A percentile compares a stretch with the other conserved stretches of the same genome.
Conservation (phyloP, 2,888 invertebrate genomes). For the Orthonevra nobilis region DNA sequence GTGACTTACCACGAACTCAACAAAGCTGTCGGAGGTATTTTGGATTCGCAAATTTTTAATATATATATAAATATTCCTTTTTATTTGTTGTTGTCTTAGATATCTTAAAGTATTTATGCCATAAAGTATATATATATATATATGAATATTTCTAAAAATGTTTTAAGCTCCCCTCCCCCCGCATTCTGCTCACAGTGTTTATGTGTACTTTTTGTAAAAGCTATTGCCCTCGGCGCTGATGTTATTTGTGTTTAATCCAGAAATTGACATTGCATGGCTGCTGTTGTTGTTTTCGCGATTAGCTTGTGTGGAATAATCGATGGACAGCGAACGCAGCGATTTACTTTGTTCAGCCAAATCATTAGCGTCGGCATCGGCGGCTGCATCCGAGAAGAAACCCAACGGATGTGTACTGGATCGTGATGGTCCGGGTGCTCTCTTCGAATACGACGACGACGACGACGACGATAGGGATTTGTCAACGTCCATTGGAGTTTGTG, state of each 20-base stretch:
- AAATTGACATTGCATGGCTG: slow-evolving; percentile 56
- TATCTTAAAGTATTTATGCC: slow-evolving; percentile 52
- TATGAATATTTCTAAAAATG: slow-evolving; percentile 38
- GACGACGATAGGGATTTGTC: slow-evolving; percentile 48
- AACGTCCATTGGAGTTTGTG: slow-evolving; percentile 72
- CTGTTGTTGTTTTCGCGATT: slow-evolving; percentile 26
- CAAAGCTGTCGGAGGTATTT: too few relatives aligned
- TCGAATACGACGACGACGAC: slow-evolving; percentile 2
- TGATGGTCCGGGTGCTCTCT: slow-evolving; percentile 28
- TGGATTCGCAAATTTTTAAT: too few relatives aligned
- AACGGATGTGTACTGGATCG: slow-evolving; percentile 58
- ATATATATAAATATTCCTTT: slow-evolving; percentile 58
- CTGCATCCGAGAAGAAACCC: slow-evolving; percentile 40
- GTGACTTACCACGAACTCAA: too few relatives aligned
- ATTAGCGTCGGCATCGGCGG: slow-evolving; percentile 3
- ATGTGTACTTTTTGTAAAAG: slow-evolving; percentile 66
- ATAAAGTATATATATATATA: slow-evolving; percentile 52
- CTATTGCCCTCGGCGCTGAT: slow-evolving; percentile 43
- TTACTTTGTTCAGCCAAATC: slow-evolving; percentile 43
- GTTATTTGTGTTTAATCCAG: slow-evolving; percentile 39
- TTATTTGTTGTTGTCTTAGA: slow-evolving; percentile 32
- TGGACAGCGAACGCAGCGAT: slow-evolving; percentile 49
- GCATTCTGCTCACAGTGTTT: slow-evolving; percentile 20
- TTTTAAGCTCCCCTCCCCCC: slow-evolving; percentile 28
- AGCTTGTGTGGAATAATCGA: slow-evolving; percentile 40